Evolutionary conservation across 1,140 invertebrate species (phyloP).

Genomic region (Drosophila bifasciata): DNA sequence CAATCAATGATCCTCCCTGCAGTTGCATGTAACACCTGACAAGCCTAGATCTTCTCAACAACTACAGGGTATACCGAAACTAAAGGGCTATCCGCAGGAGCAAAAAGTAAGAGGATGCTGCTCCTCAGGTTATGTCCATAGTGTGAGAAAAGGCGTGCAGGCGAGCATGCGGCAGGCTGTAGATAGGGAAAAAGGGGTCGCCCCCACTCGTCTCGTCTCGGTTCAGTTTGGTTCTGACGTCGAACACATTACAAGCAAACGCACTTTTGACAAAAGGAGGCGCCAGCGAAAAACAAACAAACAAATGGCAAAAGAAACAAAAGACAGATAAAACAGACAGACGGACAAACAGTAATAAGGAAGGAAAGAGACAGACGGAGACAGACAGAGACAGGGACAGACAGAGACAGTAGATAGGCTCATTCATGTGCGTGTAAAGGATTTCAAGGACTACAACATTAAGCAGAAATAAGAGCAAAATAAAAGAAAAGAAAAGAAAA

Average conservation of each 20-base stretch:
- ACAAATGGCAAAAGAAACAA: conserved; percentile 77
- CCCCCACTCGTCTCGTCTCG: background rate
- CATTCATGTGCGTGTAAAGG: conserved; percentile 62
- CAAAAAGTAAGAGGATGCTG: conserved; percentile 18
- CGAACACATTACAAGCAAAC: conserved; percentile 81
- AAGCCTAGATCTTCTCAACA: too few relatives aligned
- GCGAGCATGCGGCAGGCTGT: background rate
- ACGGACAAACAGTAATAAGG: conserved; percentile 18
- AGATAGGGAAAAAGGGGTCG: conserved; percentile 25
- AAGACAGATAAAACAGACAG: conserved; percentile 47
- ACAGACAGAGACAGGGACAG: background rate
- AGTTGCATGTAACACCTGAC: too few relatives aligned
- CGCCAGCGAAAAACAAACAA: conserved; percentile 78
- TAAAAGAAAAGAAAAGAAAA: conserved; percentile 27
- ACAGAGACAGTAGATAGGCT: conserved; percentile 42
- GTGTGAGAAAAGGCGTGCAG: background rate
- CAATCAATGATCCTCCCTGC: too few relatives aligned
- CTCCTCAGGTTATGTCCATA: conserved; percentile 8
- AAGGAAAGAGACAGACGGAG: conserved; percentile 1
- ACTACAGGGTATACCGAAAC: conserved; percentile 3
- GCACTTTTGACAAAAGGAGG: conserved; percentile 80
- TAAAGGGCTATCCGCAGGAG: background rate
- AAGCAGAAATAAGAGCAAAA: conserved; percentile 38
- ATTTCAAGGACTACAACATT: conserved; percentile 80
- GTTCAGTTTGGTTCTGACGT: conserved; percentile 58